Evolutionary conservation across 2,797 vertebrate genomes (phyloP).

Genomic region (Anguilla anguilla): DNA sequence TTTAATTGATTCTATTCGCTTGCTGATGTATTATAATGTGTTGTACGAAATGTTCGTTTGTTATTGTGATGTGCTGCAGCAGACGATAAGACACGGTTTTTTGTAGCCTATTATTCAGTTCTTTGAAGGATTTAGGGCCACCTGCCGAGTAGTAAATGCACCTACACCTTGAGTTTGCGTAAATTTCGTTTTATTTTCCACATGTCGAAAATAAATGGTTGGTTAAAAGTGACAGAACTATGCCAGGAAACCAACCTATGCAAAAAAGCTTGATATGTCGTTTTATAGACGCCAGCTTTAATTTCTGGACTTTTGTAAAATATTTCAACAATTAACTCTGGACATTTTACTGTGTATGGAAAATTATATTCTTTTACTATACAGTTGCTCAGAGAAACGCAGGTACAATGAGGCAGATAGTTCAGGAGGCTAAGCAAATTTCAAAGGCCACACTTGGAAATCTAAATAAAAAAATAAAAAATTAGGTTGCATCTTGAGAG

Average conservation of each 20-base stretch:
- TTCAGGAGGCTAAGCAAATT: too few species aligned
- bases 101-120: not conserved
- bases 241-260: not conserved
- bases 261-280: not conserved
- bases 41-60: not conserved
- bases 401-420: too few species aligned
- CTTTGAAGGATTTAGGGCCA: constrained; percentile 22
- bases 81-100: not conserved
- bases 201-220: not conserved
- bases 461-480: too few species aligned
- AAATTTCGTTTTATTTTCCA: not conserved
- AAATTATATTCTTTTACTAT: too few species aligned
- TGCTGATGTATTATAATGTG: not conserved
- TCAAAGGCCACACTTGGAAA: too few species aligned
- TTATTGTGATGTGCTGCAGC: not conserved
- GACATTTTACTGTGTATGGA: too few species aligned
- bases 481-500: too few species aligned
- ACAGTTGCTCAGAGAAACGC: too few species aligned
- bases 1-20: not conserved
- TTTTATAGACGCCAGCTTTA: not conserved
- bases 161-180: not conserved
- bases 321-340: too few species aligned
- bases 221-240: not conserved
- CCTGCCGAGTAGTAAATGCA: constrained; percentile 8
- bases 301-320: not conserved